A percentile compares a stretch with the other conserved stretches of the same genome.
These are phyloP conservation scores for Microcebus jonahi DNA, from an alignment of 2,113 vertebrate genomes.

Conservation along the genomic window DNA sequence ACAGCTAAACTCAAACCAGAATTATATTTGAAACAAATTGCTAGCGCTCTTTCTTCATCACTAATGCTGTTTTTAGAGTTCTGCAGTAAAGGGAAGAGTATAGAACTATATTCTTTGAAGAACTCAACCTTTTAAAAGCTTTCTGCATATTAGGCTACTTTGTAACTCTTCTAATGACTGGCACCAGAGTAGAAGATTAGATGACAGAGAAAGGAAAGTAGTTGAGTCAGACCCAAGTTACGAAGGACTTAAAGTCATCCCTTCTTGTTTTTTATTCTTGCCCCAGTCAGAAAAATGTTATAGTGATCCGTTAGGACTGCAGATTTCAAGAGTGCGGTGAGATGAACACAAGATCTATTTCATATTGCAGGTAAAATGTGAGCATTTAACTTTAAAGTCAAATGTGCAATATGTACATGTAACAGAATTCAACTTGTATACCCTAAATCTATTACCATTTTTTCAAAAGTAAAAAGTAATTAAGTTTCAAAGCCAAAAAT, in stretches of 20 bases:
- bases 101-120: not conserved
- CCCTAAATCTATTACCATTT: too few species aligned
- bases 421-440: too few species aligned
- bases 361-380: not conserved
- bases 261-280: slow-evolving; percentile 23
- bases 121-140: slow-evolving; percentile 9
- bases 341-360: not conserved
- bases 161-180: not conserved
- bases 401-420: not conserved
- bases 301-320: not conserved
- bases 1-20: not conserved
- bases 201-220: slow-evolving; percentile 30
- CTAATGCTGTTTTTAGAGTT: slow-evolving; percentile 4
- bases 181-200: not conserved
- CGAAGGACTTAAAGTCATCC: not conserved
- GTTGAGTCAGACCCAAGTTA: slow-evolving; percentile 47
- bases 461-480: too few species aligned
- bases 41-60: not conserved
- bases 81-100: not conserved
- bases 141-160: not conserved
- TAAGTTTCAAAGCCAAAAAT: too few species aligned
- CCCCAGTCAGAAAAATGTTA: not conserved
- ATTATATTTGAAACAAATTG: slow-evolving; percentile 45
- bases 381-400: not conserved
- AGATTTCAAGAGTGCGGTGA: not conserved